phyloP scores from a whole-genome alignment of 2,797 vertebrate genomes.

The Microtus obscurus region DNA sequence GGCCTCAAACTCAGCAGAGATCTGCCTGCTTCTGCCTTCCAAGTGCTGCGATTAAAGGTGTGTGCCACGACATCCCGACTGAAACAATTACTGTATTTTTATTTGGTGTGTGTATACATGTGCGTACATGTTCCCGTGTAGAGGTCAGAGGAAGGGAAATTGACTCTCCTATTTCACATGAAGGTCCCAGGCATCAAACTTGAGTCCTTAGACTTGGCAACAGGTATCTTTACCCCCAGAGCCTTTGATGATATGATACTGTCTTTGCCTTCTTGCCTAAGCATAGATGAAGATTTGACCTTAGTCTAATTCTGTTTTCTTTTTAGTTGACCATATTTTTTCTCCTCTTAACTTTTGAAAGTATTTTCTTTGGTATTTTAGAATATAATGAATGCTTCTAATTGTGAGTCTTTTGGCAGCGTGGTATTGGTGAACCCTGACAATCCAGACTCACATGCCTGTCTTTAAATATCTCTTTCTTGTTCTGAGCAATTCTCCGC shows the following conservation, averaged over 20 bases:
- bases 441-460: constrained; percentile 14
- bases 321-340: constrained; percentile 2
- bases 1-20: too few relatives aligned
- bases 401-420: constrained; percentile 23
- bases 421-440: constrained; percentile 42
- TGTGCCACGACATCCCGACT: too few relatives aligned
- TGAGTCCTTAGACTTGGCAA: not conserved
- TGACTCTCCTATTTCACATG: not conserved
- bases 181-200: not conserved
- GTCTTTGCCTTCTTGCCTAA: not conserved
- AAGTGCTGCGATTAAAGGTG: too few relatives aligned
- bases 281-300: not conserved
- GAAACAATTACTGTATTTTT: not conserved
- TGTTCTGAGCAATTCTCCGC: constrained; percentile 53
- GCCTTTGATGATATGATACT: not conserved
- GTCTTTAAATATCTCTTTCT: not conserved
- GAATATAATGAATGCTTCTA: not conserved
- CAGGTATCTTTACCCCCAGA: not conserved
- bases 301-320: constrained; percentile 45
- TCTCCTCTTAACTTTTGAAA: constrained; percentile 6
- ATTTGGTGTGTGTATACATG: not conserved
- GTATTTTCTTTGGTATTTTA: not conserved
- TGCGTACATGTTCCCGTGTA: too few relatives aligned
- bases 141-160: not conserved
- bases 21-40: too few relatives aligned